These are phyloP conservation scores for Passer montanus DNA, from an alignment of 2,113 vertebrate species.

Conservation along the genomic window DNA sequence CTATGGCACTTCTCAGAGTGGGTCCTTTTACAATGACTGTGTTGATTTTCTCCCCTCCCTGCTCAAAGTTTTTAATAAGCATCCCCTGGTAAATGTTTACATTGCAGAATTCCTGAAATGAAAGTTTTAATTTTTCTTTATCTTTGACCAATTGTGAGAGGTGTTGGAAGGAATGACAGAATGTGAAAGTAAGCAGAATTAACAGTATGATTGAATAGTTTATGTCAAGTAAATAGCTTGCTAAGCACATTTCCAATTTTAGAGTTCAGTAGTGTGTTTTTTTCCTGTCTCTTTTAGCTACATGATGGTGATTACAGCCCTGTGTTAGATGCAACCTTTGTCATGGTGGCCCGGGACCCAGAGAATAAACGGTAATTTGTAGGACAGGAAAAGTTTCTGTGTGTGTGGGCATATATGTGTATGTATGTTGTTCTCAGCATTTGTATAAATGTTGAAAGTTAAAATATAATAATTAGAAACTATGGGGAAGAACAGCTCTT, in stretches of 20 bases:
- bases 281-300: slow-evolving; percentile 59
- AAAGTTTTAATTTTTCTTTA: background rate
- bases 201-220: background rate
- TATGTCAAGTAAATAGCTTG: background rate
- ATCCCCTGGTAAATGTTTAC: background rate
- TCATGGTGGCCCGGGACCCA: slow-evolving; percentile 96
- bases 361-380: slow-evolving; percentile 90
- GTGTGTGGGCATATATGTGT: background rate
- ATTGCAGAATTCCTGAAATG: background rate
- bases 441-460: background rate
- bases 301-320: slow-evolving; percentile 80
- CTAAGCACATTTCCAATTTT: background rate
- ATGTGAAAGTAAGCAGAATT: background rate
- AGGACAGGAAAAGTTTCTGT: background rate
- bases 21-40: background rate
- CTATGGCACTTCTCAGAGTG: background rate
- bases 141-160: background rate
- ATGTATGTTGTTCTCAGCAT: background rate
- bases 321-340: slow-evolving; percentile 93
- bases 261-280: background rate
- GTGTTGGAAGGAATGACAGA: background rate
- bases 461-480: background rate
- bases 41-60: background rate
- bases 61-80: background rate
- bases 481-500: background rate